Conservation (phyloP, 2,888 invertebrate species). For the Sesia apiformis region DNA sequence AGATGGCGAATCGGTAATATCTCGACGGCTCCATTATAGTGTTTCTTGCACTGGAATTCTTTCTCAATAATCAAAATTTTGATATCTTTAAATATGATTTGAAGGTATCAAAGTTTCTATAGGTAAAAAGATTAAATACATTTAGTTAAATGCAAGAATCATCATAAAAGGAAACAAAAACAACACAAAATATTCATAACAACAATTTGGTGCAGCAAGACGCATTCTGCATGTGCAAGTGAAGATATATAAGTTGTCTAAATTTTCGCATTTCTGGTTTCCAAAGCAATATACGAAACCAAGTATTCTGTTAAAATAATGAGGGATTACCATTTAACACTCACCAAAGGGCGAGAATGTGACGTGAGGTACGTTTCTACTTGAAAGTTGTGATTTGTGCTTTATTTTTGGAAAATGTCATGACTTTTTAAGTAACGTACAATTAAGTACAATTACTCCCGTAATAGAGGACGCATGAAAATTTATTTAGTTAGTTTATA, state of each 20-base stretch:
- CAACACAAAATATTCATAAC: neutral
- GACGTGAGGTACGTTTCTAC: too few relatives aligned
- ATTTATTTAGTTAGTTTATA: too few relatives aligned
- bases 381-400: too few relatives aligned
- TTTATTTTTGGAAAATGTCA: too few relatives aligned
- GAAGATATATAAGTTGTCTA: neutral
- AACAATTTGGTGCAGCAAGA: neutral
- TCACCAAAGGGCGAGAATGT: too few relatives aligned
- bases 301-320: too few relatives aligned
- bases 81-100: neutral
- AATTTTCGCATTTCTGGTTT: neutral
- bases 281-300: too few relatives aligned
- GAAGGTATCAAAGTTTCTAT: neutral
- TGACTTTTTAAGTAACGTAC: too few relatives aligned
- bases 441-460: too few relatives aligned
- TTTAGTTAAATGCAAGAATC: neutral
- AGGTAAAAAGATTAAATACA: neutral
- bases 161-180: neutral
- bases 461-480: too few relatives aligned
- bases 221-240: neutral
- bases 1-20: too few relatives aligned
- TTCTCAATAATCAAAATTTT: neutral
- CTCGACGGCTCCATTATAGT: neutral
- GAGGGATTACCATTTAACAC: too few relatives aligned
- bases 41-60: neutral